Evolutionary conservation across 2,113 vertebrate species (phyloP).

Genomic region (Psilopsiagon aurifrons): DNA sequence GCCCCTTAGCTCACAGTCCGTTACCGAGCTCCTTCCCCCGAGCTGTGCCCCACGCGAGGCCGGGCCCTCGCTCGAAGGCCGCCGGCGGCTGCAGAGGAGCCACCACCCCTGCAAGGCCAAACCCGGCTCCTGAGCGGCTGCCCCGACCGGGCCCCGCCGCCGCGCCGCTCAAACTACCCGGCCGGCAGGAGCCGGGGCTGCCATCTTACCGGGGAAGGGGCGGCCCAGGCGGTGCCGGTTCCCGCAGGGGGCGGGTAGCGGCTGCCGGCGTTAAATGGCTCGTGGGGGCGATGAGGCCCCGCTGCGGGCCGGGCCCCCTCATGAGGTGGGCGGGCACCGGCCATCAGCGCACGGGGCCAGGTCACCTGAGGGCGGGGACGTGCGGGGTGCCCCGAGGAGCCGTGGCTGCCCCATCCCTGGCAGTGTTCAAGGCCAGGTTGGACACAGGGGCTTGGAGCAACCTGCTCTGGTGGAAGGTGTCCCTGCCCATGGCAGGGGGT

Average conservation of each 20-base stretch:
- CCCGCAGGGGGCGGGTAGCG: rapidly evolving
- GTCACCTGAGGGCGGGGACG: background rate
- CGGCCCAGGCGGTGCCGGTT: rapidly evolving
- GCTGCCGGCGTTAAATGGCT: background rate
- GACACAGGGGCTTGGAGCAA: too few species aligned
- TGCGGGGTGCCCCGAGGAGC: background rate
- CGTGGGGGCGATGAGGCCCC: background rate
- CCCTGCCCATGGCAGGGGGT: too few species aligned
- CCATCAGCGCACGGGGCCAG: background rate
- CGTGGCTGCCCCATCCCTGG: background rate
- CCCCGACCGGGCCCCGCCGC: background rate
- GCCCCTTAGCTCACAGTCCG: background rate
- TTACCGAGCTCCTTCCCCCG: rapidly evolving
- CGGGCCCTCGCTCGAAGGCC: background rate
- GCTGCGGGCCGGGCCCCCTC: too few species aligned
- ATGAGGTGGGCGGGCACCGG: background rate
- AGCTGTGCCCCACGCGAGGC: background rate
- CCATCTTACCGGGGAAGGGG: rapidly evolving
- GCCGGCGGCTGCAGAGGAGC: rapidly evolving
- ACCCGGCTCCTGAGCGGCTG: too few species aligned
- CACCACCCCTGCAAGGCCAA: rapidly evolving
- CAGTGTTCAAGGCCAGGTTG: background rate
- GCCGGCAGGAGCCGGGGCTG: rapidly evolving
- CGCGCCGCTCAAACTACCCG: background rate
- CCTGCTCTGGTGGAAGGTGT: too few species aligned